These are phyloP conservation scores for Buceros bicornis DNA, from an alignment of 2,797 vertebrate species.

Conservation along the genomic window DNA sequence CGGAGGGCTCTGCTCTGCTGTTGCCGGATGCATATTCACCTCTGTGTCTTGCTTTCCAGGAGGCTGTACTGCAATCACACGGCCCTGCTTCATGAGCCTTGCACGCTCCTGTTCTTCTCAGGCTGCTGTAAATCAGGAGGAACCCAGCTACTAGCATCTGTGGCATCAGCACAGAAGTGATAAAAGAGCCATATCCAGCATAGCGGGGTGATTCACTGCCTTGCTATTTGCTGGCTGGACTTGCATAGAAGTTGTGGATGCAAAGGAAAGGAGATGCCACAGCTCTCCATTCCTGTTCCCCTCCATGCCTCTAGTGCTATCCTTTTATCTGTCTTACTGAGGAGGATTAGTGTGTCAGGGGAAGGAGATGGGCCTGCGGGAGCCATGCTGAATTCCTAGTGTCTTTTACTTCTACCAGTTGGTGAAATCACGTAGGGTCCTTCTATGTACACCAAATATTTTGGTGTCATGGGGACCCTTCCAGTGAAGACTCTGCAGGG, in stretches of 20 bases:
- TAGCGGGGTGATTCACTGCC: background rate
- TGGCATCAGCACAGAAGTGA: background rate
- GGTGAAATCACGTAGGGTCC: background rate
- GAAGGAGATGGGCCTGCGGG: background rate
- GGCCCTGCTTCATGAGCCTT: background rate
- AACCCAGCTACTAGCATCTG: background rate
- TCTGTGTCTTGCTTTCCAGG: background rate
- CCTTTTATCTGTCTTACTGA: background rate
- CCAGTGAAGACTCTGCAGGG: background rate
- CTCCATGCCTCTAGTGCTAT: background rate
- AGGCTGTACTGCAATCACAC: background rate
- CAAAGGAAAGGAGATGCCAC: background rate
- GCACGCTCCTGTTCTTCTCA: background rate
- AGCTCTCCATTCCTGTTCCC: background rate
- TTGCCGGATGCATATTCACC: background rate
- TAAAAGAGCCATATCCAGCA: background rate
- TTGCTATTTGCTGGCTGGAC: background rate
- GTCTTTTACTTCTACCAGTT: background rate
- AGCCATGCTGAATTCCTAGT: background rate
- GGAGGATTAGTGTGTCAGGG: background rate
- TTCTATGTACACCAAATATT: background rate
- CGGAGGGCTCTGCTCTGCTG: background rate
- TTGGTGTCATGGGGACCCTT: background rate
- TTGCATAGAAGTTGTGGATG: background rate
- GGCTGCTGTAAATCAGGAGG: background rate